These are phyloP conservation scores for Leucophenga montana DNA, from an alignment of 2,888 invertebrate species.

Conservation along the genomic window DNA sequence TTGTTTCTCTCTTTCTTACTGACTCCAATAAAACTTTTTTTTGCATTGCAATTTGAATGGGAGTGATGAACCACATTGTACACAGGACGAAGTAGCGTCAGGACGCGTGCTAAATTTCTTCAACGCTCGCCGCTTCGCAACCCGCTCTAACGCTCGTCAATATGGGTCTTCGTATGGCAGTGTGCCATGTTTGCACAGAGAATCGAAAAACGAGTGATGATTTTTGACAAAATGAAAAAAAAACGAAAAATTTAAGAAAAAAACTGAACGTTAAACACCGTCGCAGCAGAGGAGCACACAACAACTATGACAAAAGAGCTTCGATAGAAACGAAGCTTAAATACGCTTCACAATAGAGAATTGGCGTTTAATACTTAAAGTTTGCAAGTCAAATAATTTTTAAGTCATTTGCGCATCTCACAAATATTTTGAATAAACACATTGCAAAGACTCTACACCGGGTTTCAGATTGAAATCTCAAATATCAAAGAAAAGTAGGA, in stretches of 20 bases:
- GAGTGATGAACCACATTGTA: slow-evolving; percentile 16
- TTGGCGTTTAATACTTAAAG: no score
- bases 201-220: slow-evolving; percentile 41
- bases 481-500: no score
- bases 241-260: neutral
- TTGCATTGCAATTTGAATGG: neutral
- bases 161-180: no score
- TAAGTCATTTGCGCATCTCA: no score
- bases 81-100: slow-evolving; percentile 33
- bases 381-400: no score
- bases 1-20: no score
- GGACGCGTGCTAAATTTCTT: neutral
- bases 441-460: no score
- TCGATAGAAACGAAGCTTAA: no score
- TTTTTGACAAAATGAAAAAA: slow-evolving; percentile 44
- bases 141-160: no score
- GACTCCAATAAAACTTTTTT: neutral
- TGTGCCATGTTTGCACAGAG: slow-evolving; percentile 58
- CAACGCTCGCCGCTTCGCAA: neutral
- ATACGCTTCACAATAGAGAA: no score
- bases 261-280: neutral
- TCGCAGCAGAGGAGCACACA: neutral
- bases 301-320: slow-evolving; percentile 24
- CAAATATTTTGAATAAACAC: no score
- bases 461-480: no score